These are phyloP conservation scores for Heterotilapia buettikoferi DNA, from an alignment of 2,113 vertebrate genomes.

Conservation along the genomic window DNA sequence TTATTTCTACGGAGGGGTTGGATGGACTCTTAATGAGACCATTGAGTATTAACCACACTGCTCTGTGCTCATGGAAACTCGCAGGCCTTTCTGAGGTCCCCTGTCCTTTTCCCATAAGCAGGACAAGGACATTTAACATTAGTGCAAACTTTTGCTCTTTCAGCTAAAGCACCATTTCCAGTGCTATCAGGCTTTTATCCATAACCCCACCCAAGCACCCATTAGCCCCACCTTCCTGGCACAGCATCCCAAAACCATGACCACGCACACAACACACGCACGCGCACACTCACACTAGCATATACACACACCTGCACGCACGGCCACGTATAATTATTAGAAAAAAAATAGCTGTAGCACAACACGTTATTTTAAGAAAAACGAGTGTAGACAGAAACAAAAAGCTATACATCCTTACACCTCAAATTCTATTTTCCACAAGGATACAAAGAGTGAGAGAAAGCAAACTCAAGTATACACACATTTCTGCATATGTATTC, in stretches of 20 bases:
- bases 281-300: background rate
- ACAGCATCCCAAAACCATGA: conserved; percentile 51
- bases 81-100: conserved; percentile 66
- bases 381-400: conserved; percentile 26
- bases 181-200: conserved; percentile 77
- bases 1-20: conserved; percentile 45
- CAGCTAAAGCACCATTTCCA: conserved; percentile 77
- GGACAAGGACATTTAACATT: conserved; percentile 73
- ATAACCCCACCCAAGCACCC: conserved; percentile 57
- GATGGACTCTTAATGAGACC: conserved; percentile 52
- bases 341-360: conserved; percentile 50
- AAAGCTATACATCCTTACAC: conserved; percentile 48
- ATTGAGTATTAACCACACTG: conserved; percentile 49
- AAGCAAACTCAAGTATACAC: conserved; percentile 66
- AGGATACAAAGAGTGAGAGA: conserved; percentile 47
- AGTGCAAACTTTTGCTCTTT: conserved; percentile 80
- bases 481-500: conserved; percentile 54
- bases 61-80: conserved; percentile 61
- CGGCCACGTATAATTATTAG: conserved; percentile 49
- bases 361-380: conserved; percentile 52
- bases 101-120: conserved; percentile 63
- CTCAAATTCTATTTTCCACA: conserved; percentile 56
- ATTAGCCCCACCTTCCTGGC: conserved; percentile 52
- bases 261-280: background rate
- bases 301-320: background rate